These are phyloP conservation scores for Drosophila sucinea DNA, from an alignment of 1,140 invertebrate genomes.

Conservation along the genomic window DNA sequence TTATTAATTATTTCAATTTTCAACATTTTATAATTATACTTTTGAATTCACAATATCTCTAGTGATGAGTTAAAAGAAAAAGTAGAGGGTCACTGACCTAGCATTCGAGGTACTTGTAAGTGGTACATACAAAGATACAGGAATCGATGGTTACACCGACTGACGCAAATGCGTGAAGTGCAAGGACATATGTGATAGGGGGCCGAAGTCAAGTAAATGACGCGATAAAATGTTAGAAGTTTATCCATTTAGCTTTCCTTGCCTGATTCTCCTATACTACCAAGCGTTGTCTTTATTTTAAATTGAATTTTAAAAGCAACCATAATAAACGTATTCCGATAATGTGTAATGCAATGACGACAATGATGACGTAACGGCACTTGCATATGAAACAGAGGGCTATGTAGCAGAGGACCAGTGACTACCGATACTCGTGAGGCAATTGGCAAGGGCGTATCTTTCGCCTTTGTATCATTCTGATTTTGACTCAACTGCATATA, in stretches of 20 bases:
- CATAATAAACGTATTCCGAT: constrained; percentile 40
- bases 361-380: neutral
- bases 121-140: no score
- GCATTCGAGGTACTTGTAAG: neutral
- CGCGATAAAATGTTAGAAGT: constrained; percentile 6
- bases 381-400: neutral
- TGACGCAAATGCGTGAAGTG: constrained; percentile 39
- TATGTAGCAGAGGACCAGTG: neutral
- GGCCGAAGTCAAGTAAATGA: constrained; percentile 1
- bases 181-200: neutral
- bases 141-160: neutral
- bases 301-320: constrained; percentile 62
- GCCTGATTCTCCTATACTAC: neutral
- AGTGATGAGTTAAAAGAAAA: no score
- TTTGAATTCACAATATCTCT: no score
- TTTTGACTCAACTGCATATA: constrained; percentile 32
- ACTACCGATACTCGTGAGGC: constrained; percentile 27
- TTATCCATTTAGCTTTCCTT: constrained; percentile 20
- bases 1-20: no score
- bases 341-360: neutral
- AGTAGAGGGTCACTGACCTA: neutral
- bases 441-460: constrained; percentile 49
- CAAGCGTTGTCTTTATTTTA: constrained; percentile 20
- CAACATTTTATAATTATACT: no score
- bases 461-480: constrained; percentile 46